Evolutionary conservation across 2,888 invertebrate genomes (phyloP).

Genomic region (Tanaodytes sp.): DNA sequence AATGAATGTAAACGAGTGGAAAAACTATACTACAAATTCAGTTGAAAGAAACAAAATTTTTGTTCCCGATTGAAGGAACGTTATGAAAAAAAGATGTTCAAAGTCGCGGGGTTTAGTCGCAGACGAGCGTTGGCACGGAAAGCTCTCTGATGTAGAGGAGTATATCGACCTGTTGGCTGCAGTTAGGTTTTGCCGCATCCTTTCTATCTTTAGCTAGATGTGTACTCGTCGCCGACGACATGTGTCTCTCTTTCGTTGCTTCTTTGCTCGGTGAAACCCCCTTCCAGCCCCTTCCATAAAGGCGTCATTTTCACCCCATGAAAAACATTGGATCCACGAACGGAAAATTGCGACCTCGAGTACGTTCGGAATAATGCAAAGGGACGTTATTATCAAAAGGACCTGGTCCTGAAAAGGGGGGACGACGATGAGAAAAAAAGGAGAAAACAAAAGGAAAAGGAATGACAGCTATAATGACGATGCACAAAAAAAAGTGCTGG

Average conservation of each 20-base stretch:
- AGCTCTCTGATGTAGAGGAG: constrained; percentile 59
- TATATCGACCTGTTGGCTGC: constrained; percentile 68
- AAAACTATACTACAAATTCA: no score
- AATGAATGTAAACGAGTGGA: no score
- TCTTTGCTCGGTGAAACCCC: constrained; percentile 35
- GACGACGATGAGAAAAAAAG: not conserved
- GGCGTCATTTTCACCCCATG: constrained; percentile 39
- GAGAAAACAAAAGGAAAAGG: not conserved
- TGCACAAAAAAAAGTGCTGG: not conserved
- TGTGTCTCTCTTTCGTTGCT: constrained; percentile 49
- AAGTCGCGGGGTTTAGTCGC: no score
- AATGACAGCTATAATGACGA: constrained; percentile 13
- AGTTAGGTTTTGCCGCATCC: constrained; percentile 60
- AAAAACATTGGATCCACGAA: constrained; percentile 34
- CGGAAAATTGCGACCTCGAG: constrained; percentile 29
- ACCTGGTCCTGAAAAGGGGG: constrained; percentile 18
- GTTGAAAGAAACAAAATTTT: no score
- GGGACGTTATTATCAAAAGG: constrained; percentile 28
- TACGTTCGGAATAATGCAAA: constrained; percentile 34
- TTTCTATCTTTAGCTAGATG: constrained; percentile 65
- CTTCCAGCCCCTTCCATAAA: constrained; percentile 39
- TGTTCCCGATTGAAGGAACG: no score
- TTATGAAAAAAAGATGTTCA: no score
- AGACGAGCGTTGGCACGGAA: constrained; percentile 46
- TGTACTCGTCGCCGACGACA: constrained; percentile 23